Evolutionary conservation across 2,888 invertebrate species (phyloP), one percentile per base, ranked within the genome.

Genomic region (Elmis aenea): DNA sequence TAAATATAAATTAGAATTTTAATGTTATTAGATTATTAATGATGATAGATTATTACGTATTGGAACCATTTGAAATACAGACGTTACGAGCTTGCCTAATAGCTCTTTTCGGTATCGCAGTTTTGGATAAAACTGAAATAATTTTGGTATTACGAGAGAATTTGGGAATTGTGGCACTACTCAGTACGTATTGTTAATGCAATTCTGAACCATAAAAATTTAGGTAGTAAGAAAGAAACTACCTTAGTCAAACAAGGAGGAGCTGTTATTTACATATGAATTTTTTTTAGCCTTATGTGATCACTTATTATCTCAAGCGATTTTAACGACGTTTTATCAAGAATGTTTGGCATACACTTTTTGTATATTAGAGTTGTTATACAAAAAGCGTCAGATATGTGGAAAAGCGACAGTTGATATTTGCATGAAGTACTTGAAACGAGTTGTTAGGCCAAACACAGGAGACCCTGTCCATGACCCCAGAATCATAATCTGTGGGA

Each of bases 401-500:
- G 10, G 9, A 3, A 2, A 12, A 9, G n/a, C 2, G 12, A n/a
- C 28, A 3, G 28, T 42, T 15, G 13, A 30, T 2, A 3, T 38
- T 5, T 42, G 42, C 24, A 16, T 46, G 5, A 22, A 23, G 5
- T 36, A 46, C 3, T 20, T 54, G 5, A 25, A 42, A 22, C 39
- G 51, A 24, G 30, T 41, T 13, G 15, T 40, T 22, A 38, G 37
- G 9, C 52, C 50, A n/a, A 25, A 31, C 8, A 10, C 20, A 8
- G 12, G 55, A 3, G 66, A 69, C 42, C 57, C 59, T 21, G 39
- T 59, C 16, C 46, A 61, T 21, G 61, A 69, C 39, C 52, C 54
- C 14, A 66, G 62, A 40, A 50, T 70, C 18, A 40, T 69, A n/a
- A 54, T 71, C 32, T 58, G 62, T 10, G 52, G 61, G 6, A 58